Evolutionary conservation across 2,888 invertebrate genomes (phyloP), one percentile per base, ranked within the genome.

Genomic region (Conus canariensis): DNA sequence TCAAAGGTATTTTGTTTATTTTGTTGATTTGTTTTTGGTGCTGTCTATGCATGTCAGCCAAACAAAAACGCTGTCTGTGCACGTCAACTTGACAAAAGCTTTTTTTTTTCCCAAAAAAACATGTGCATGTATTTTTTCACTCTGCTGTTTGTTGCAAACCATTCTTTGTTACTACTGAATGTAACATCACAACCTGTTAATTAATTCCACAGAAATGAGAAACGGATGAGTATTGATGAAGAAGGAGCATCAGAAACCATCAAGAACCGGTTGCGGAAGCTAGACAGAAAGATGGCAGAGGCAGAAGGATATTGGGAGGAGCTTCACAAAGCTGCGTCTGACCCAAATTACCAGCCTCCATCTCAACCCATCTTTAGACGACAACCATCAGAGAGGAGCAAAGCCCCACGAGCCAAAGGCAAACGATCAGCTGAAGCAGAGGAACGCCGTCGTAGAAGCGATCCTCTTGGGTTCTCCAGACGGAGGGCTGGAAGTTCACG

Each of bases 231-330:
- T 85, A 92, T 93, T 25, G 95, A 95, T 89, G 95, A 95, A 88
- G 94, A 95, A 88, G 93, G 93, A 59, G 94, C 95, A 10, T 91
- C 94, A 10, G 95, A 95, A 56, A 93, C 93, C 59, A 94, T 96
- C 56, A 93, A 93, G 77, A 93, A 91, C 88, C 94, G 94, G 89
- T 92, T 95, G 85, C 91, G 94, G n/a, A 94, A 94, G 91, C 92
- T 96, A 91, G 94, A 95, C 87, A 92, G 93, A 77, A 94, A 94
- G 89, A 93, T 95, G 90, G 91, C 92, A 0, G 95, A 95, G 89
- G 91, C 95, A 67, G 93, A 94, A 60, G 91, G 92, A 14, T 94
- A 94, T 87, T 96, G 96, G 96, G 91, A 91, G 22, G 95, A 94
- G 90, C 94, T 95, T 92, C 93, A 94, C 82, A 93, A 93, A 89